Evolutionary conservation across 2,113 vertebrate species (phyloP), one percentile per base, ranked within the genome.

Genomic region (Antigone vipio): DNA sequence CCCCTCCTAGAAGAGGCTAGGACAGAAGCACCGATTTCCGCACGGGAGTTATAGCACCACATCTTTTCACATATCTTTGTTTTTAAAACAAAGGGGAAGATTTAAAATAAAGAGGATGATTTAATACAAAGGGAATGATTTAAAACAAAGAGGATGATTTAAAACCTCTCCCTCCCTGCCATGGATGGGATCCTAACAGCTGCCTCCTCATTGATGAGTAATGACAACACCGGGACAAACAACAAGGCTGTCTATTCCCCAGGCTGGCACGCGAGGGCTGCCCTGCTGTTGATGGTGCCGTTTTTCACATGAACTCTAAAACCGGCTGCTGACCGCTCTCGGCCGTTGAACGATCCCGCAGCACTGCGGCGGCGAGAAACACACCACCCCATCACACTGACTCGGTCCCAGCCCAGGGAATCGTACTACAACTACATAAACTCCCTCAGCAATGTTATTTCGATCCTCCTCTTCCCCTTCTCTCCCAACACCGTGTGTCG

Each of bases 351-450:
- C 15, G 7, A 27, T 12, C 30, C 68, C 27, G 10, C 42, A 44
- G 89, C 82, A 6, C 19, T 6, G 7, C 5, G 74, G 81, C 44
- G 27, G 58, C 0, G 1, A n/a, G 66, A 64, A 49, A 9, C 35
- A 34, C 55, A 5, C 4, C 27, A 59, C 82, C 47, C 29, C 13
- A 20, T 8, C 56, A 12, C 79, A 42, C 7, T 0, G 0, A 5
- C 32, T 4, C 3, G 0, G 32, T 29, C 21, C 44, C 59, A 50
- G 64, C 1, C 68, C 42, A 6, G 35, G 72, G 35, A 71, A 35
- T 8, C 24, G 1, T 1, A 5, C 56, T 38, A 15, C 60, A 18
- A 9, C 69, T 3, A 0, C 3, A 0, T 1, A 1, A 75, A 45
- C 40, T 32, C 56, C 59, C 49, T 34, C 38, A 0, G 24, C 19